Evolutionary conservation across 92 coral and sea anemone genomes (phyloP), one percentile per base, ranked within the genome.

Genomic region (Virgularia gustaviana): DNA sequence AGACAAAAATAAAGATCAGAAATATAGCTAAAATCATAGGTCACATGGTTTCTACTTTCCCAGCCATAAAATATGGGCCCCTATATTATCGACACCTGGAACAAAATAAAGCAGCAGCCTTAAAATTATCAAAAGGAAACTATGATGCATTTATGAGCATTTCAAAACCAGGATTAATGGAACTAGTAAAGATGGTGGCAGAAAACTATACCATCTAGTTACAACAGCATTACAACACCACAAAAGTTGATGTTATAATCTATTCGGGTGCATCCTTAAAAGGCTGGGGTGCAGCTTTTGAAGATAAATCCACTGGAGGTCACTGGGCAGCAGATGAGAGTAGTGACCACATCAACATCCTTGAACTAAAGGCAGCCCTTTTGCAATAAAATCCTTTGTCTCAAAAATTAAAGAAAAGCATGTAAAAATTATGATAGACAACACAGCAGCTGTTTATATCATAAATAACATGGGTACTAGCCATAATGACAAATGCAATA

Each of bases 401-500:
- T 43, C 49, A 10, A 44, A 65, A 33, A 52, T 85, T 36, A 49
- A 57, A 2, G 77, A 32, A n/a, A 81, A 85, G 58, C 89, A 85
- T 71, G 81, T 76, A 0, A 81, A 85, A 52, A 6, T 77, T 1
- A 81, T 81, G 85, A 67, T 73, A 57, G 85, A 86, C 55, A 84
- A 84, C 44, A 84, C 65, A 20, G 53, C 81, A 5, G 80, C 88
- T 0, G 83, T 78, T 15, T 72, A 39, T 63, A 53, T 71, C 4
- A 78, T 83, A 9, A 83, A 71, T 20, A 83, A 83, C 36, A 83
- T 71, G 83, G 87, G 83, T 18, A 83, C 83, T 10, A 78, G 87
- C 66, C 83, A 83, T 57, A 83, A 65, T 72, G 52, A 28, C 24
- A 34, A 32, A 2, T 65, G 64, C 37, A 15, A 83, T 53, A 32